phyloP scores from a whole-genome alignment of 2,888 invertebrate species.

The Beris chalybata region DNA sequence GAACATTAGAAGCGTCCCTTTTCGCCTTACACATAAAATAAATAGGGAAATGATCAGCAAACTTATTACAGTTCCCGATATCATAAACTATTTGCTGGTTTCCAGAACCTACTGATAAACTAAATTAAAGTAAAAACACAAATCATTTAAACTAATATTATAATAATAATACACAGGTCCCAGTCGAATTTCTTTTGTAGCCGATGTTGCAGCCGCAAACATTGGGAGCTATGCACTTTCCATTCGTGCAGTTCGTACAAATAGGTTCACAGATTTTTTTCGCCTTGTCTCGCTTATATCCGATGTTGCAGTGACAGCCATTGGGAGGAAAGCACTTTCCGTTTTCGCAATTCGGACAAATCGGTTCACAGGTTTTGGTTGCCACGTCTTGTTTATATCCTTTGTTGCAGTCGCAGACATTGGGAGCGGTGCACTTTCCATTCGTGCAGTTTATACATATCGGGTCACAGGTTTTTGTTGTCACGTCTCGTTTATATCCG shows the following conservation, averaged over 20 bases:
- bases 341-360: conserved; percentile 17
- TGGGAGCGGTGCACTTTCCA: conserved; percentile 55
- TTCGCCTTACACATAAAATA: too few species aligned
- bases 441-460: neutral
- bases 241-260: conserved; percentile 56
- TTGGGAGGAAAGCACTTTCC: conserved; percentile 55
- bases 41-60: too few species aligned
- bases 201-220: conserved; percentile 59
- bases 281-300: conserved; percentile 38
- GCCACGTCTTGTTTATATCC: conserved; percentile 52
- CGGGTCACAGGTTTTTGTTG: neutral
- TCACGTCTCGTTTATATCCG: neutral
- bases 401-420: conserved; percentile 61
- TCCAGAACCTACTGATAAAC: too few species aligned
- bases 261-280: conserved; percentile 46
- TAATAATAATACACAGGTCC: conserved; percentile 3
- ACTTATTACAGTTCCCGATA: too few species aligned
- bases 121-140: too few species aligned
- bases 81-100: too few species aligned
- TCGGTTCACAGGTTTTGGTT: neutral
- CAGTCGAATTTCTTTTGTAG: neutral
- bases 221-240: conserved; percentile 63
- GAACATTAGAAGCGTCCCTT: too few species aligned
- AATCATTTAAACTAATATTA: too few species aligned
- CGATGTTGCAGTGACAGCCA: conserved; percentile 52